Evolutionary conservation across 1,140 invertebrate species (phyloP).

Genomic region (Gryon sp.): DNA sequence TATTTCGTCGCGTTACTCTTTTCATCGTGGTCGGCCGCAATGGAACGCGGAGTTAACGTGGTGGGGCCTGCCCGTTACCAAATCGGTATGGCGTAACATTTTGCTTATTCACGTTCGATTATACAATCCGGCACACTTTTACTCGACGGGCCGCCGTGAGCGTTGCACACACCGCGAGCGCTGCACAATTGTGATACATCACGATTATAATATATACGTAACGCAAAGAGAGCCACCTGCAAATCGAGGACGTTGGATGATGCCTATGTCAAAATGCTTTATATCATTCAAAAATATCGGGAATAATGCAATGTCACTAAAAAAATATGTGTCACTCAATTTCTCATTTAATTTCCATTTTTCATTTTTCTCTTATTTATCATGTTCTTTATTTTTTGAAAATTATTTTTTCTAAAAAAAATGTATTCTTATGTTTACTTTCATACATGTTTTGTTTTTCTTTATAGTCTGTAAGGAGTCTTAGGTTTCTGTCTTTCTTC

Average conservation of each 20-base stretch:
- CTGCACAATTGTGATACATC: conserved; percentile 66
- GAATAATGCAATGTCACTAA: too few relatives aligned
- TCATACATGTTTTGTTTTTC: too few relatives aligned
- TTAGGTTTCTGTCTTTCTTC: too few relatives aligned
- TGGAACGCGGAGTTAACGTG: conserved; percentile 68
- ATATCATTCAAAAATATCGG: conserved; percentile 4
- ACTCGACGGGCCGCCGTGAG: conserved; percentile 68
- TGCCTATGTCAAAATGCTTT: conserved; percentile 17
- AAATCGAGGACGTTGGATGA: conserved; percentile 48
- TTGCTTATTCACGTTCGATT: conserved; percentile 81
- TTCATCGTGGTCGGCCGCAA: conserved; percentile 65
- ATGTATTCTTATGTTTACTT: too few relatives aligned
- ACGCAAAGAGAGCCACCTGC: conserved; percentile 56
- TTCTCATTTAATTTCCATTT: too few relatives aligned
- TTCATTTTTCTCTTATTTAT: too few relatives aligned
- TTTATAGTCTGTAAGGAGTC: too few relatives aligned
- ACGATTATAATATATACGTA: conserved; percentile 67
- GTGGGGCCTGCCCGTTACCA: conserved; percentile 74
- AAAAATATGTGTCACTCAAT: too few relatives aligned
- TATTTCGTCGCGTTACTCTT: conserved; percentile 34
- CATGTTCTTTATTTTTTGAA: too few relatives aligned
- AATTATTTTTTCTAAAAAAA: too few relatives aligned
- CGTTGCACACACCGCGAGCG: conserved; percentile 54
- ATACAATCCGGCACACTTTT: conserved; percentile 81
- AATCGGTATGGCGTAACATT: conserved; percentile 79